Evolutionary conservation across 1,140 invertebrate genomes (phyloP), one percentile per base, ranked within the genome.

Genomic region (Pissodes strobi): DNA sequence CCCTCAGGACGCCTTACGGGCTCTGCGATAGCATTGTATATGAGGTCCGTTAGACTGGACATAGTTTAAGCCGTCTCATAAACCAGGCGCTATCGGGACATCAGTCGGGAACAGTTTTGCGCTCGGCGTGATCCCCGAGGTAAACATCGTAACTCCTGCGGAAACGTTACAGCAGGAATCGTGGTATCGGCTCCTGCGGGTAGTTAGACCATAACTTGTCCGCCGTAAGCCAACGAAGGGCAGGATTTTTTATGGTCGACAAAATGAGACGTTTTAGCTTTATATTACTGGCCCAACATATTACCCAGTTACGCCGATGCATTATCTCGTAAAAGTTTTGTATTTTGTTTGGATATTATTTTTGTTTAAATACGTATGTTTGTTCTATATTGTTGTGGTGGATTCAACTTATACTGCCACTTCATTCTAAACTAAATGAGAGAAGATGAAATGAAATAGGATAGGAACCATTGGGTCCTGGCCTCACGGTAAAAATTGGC

Each of bases 11-110:
- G 53, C 51, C 63, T 58, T 55, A 43, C 43, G 63, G 61, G 56
- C 45, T 48, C 13, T 49, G 53, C 76, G 76, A 78, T 78, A 78
- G 76, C 76, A 74, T 78, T 78, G 74, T 78, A 76, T 78, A 78
- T 75, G 76, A 76, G 74, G 71, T 71, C 76, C 74, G 76, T 78
- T 78, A 78, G 75, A 76, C 75, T 75, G 76, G 76, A 78, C 76
- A 76, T 76, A 78, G 76, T 76, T 78, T 78, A 78, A 78, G 74
- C 76, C 76, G 74, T 78, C 75, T 66, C 74, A 76, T 78, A 78
- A 78, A 78, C 74, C 76, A 78, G 69, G 64, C 68, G 75, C 72
- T 78, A 78, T 78, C 76, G 74, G 76, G 74, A 72, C 76, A 78
- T 78, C 76, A 76, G 76, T 76, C 75, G 76, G 76, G 72, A 73